phyloP scores from a whole-genome alignment of 2,888 invertebrate species.

The Lasioglossum calceatum region DNA sequence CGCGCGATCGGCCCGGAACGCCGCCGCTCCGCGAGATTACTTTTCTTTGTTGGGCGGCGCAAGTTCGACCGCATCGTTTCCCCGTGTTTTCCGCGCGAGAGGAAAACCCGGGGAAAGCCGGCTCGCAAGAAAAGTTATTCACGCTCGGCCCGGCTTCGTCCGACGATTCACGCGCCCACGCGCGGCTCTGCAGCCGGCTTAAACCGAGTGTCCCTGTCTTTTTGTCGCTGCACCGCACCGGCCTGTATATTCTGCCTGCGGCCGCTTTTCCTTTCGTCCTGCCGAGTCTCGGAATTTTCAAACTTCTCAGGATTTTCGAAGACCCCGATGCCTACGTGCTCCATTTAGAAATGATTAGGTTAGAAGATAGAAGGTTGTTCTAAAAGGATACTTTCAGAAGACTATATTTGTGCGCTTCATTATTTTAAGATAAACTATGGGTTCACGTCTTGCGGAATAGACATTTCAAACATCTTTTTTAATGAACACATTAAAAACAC shows the following conservation, averaged over 20 bases:
- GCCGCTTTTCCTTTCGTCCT: conserved; percentile 17
- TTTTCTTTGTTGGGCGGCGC: conserved; percentile 55
- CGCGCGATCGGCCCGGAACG: conserved; percentile 23
- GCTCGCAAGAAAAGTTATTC: conserved; percentile 64
- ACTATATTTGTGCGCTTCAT: no score
- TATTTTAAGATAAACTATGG: no score
- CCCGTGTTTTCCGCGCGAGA: conserved; percentile 12
- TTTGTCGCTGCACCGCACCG: conserved; percentile 56
- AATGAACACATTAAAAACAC: no score
- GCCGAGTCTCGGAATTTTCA: conserved; percentile 3
- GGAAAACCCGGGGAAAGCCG: conserved; percentile 63
- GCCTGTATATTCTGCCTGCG: conserved; percentile 21
- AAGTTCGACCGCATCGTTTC: conserved; percentile 37
- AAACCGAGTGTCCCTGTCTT: conserved; percentile 40
- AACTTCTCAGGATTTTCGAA: not conserved
- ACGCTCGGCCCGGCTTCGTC: conserved; percentile 43
- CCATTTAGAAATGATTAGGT: not conserved
- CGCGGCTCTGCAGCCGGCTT: conserved; percentile 55
- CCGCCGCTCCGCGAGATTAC: conserved; percentile 23
- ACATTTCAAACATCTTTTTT: no score
- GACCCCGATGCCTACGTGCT: not conserved
- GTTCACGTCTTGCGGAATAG: no score
- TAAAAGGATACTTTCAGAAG: no score
- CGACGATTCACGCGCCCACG: conserved; percentile 51
- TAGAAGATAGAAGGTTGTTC: no score